phyloP scores from a whole-genome alignment of 2,797 vertebrate species.

The Toxotes lorentzi region DNA sequence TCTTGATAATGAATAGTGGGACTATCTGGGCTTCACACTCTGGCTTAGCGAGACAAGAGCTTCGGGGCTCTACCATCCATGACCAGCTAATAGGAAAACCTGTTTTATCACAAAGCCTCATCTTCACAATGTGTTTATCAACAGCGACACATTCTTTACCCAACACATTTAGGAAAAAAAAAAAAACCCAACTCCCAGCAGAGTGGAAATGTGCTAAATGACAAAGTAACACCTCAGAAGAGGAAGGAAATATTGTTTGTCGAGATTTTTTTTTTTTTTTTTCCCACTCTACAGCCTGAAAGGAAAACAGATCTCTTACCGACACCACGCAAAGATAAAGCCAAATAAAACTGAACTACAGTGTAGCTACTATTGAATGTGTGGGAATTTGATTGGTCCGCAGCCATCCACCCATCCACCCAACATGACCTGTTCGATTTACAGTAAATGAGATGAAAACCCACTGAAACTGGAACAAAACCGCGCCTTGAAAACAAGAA shows the following conservation, averaged over 20 bases:
- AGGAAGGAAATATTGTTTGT: slow-evolving; percentile 14
- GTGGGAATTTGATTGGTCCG: slow-evolving; percentile 3
- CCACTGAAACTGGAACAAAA: not conserved
- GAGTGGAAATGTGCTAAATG: slow-evolving; percentile 54
- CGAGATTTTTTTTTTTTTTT: slow-evolving; percentile 3
- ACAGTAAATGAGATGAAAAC: not conserved
- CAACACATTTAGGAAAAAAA: slow-evolving; percentile 25
- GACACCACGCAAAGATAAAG: not conserved
- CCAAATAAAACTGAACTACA: slow-evolving; percentile 6
- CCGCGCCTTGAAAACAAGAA: not conserved
- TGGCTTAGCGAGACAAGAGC: slow-evolving; percentile 61
- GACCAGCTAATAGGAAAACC: slow-evolving; percentile 67
- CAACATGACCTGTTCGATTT: not conserved
- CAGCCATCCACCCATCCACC: not conserved
- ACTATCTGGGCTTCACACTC: slow-evolving; percentile 68
- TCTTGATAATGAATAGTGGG: slow-evolving; percentile 73
- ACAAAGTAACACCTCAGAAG: slow-evolving; percentile 41
- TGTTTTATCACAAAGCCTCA: slow-evolving; percentile 61
- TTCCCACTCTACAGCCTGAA: not conserved
- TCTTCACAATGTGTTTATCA: slow-evolving; percentile 60
- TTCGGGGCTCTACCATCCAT: slow-evolving; percentile 60
- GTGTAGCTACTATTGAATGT: slow-evolving; percentile 5
- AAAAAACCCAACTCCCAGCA: slow-evolving; percentile 23
- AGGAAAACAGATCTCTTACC: slow-evolving; percentile 5
- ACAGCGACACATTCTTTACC: slow-evolving; percentile 53